Base-by-base conservation (phyloP, 2,797 vertebrate genomes). In the Pseudocheirus occidentalis region DNA sequence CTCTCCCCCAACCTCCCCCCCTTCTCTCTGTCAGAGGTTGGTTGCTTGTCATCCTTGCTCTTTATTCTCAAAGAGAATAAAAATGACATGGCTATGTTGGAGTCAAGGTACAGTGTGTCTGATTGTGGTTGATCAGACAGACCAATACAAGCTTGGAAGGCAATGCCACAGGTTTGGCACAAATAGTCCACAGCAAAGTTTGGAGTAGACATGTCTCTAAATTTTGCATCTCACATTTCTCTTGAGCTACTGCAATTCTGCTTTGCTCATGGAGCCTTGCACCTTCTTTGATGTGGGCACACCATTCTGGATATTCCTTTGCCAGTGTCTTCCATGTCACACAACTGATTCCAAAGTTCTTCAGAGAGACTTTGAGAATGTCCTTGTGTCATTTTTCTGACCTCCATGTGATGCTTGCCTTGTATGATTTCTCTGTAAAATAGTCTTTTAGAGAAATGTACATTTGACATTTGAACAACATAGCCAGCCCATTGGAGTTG, bases 1-100 rank as follows among this genome's bases (percentile, higher is more conserved):
- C 10, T 7, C 2, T 5, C 40, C 0, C 5, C 6, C 6, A 5
- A 1, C 16, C 18, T 14, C 14, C 4, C 4, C 1, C 5, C 5
- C 4, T 14, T 40, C 34, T n/a, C 5, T 2, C 1, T 34, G 5
- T 12, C 66, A 73, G 21, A 40, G n/a, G 34, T 73, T 73, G n/a
- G 16, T 73, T 62, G 31, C 12, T 73, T 21, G 58, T 73, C n/a
- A 31, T 66, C 62, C 62, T 66, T n/a, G 34, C 40, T 73, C n/a
- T 73, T 73, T 2, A 40, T 73, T 40, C n/a, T 66, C 34, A 18
- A n/a, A 66, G 34, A n/a, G 62, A 2, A 16, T 14, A 5, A n/a
- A n/a, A 66, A 40, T 73, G 66, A 73, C 66, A 40, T 7, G 0
- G 9, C 16, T 40, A 40, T 21, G 16, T 73, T 73, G n/a, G 18